Base-by-base conservation (phyloP, 2,888 invertebrate genomes). In the Drosophila basisetae region DNA sequence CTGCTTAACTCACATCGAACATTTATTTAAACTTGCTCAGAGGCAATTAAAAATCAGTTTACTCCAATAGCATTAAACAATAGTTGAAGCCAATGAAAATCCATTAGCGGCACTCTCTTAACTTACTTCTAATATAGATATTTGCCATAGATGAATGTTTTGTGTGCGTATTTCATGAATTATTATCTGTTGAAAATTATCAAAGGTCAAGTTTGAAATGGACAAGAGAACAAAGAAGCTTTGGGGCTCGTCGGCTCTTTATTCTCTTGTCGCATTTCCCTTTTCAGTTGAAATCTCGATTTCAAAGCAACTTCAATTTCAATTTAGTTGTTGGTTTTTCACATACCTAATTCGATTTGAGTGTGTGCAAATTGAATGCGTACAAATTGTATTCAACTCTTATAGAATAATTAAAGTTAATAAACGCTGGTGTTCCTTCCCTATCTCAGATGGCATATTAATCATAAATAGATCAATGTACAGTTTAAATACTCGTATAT, bases 1-100 rank as follows among this genome's bases (percentile, higher is more conserved):
- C 35, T 18, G 33, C 37, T 65, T 49, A 89, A 82, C 66, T 73
- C 82, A 82, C 84, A 87, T 73, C 66, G 68, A 88, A 84, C 81
- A 80, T 89, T 78, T 82, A 79, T 77, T 80, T 68, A 56, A 68
- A 80, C 63, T 63, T 64, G 47, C 61, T 78, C 43, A 60, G 69
- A 72, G 41, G 64, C 70, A 76, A 60, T 66, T 65, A 18, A 61
- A 77, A 68, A 50, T 61, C 62, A 16, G 43, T 53, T 59, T 61
- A 31, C 31, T 31, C 49, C 49, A 60, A 65, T 49, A 43, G 73
- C 76, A 28, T 30, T 16, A 54, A 78, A 62, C 59, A 41, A 41
- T 68, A 64, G 28, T 39, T 28, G 56, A 68, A 67, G 78, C 79
- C 62, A 79, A 79, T 69, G 75, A 74, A 75, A 69, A 70, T 55